A percentile compares a stretch with the other conserved stretches of the same genome.
These are phyloP conservation scores for Chunga burmeisteri DNA, from an alignment of 2,113 vertebrate genomes.

Conservation along the genomic window DNA sequence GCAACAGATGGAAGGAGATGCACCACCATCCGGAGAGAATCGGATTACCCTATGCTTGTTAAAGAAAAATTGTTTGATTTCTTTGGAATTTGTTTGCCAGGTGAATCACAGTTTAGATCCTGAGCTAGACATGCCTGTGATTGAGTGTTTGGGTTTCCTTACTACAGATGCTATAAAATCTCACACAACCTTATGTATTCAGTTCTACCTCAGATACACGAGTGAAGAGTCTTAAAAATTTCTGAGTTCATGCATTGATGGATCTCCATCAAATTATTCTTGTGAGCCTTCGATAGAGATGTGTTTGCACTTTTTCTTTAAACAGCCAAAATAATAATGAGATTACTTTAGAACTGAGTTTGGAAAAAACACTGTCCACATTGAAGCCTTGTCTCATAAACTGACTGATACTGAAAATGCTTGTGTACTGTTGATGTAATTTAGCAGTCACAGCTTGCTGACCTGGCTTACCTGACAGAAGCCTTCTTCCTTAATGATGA, in stretches of 20 bases:
- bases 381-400: background rate
- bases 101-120: background rate
- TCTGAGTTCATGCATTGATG: background rate
- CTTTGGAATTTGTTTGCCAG: background rate
- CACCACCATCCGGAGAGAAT: background rate
- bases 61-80: background rate
- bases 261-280: background rate
- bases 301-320: background rate
- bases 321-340: background rate
- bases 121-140: background rate
- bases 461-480: background rate
- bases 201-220: background rate
- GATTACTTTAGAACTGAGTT: background rate
- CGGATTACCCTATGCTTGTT: background rate
- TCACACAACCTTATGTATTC: background rate
- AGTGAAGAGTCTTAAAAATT: background rate
- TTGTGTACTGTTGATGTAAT: background rate
- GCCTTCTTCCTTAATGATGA: background rate
- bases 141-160: background rate
- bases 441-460: background rate
- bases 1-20: background rate
- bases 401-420: background rate
- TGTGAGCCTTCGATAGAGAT: background rate
- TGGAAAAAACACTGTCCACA: accelerated
- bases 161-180: background rate